A percentile compares a stretch with the other conserved stretches of the same genome.
phyloP scores from a whole-genome alignment of 1,140 invertebrate genomes.

The Aleiodes sp. region DNA sequence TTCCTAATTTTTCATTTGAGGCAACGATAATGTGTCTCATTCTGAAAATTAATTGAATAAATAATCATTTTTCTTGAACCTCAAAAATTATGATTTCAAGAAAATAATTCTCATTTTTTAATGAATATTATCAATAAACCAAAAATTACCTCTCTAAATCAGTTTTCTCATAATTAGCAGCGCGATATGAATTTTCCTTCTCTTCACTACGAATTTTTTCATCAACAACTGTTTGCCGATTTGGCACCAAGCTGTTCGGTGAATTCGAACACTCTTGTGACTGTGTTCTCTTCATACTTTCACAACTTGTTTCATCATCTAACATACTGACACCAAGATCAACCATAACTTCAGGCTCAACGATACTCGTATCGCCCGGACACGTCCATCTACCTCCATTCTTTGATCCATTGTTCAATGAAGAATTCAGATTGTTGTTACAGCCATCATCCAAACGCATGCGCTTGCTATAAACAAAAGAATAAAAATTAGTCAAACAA shows the following conservation, averaged over 20 bases:
- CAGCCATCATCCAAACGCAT: constrained; percentile 54
- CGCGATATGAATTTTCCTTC: constrained; percentile 45
- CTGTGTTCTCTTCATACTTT: constrained; percentile 49
- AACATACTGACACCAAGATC: constrained; percentile 65
- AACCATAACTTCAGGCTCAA: constrained; percentile 62
- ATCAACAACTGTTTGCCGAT: constrained; percentile 39
- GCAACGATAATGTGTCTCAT: no score
- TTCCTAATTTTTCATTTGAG: no score
- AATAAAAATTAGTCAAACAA: background rate
- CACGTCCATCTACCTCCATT: constrained; percentile 52
- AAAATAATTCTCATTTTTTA: background rate
- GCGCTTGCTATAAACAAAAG: constrained; percentile 53
- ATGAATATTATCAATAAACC: no score
- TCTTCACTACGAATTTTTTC: constrained; percentile 33
- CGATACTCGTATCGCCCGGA: constrained; percentile 55
- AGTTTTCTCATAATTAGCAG: constrained; percentile 45
- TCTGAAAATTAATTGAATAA: background rate
- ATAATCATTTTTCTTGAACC: constrained; percentile 8
- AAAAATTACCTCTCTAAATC: constrained; percentile 53
- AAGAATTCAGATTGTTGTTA: constrained; percentile 56
- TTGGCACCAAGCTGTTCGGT: constrained; percentile 38
- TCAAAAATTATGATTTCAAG: background rate
- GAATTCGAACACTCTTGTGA: constrained; percentile 49
- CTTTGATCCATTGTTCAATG: constrained; percentile 41
- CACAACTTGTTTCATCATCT: constrained; percentile 54